Conservation (phyloP, 2,113 vertebrate genomes). For the Alectura lathami region DNA sequence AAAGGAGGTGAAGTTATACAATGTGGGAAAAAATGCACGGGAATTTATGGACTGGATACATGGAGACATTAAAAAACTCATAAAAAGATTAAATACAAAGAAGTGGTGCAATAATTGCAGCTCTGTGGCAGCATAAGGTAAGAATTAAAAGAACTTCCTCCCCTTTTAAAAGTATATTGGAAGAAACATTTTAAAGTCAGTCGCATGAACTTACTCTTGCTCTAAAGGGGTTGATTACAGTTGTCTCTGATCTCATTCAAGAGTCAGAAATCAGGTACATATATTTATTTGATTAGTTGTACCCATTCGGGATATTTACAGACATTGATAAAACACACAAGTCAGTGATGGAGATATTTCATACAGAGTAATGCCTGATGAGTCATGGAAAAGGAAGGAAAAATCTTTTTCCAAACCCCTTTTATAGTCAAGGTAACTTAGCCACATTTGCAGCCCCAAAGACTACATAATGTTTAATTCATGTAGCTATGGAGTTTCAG, state of each 20-base stretch:
- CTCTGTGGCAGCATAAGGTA: not conserved
- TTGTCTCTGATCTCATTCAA: not conserved
- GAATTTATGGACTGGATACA: constrained; percentile 37
- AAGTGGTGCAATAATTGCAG: not conserved
- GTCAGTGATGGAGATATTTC: not conserved
- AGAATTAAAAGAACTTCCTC: not conserved
- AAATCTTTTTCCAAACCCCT: not conserved
- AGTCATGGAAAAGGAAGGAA: not conserved
- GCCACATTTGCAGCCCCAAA: not conserved
- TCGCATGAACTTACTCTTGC: not conserved
- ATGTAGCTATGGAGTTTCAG: not conserved
- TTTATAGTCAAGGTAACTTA: not conserved
- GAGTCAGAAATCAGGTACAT: not conserved
- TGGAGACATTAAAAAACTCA: not conserved
- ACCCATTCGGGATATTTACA: not conserved
- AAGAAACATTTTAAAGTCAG: not conserved
- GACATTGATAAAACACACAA: not conserved
- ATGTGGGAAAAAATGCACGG: constrained; percentile 10
- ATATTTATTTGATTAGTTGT: constrained; percentile 8
- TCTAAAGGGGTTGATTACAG: not conserved
- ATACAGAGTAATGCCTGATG: not conserved
- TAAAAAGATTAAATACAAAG: not conserved
- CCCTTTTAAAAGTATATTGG: not conserved
- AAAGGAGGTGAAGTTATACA: constrained; percentile 39
- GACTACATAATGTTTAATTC: constrained; percentile 8